Percentiles rank a stretch among this genome's conserved stretches.
Evolutionary conservation across 2,888 invertebrate species (phyloP).

Genomic region (Papilio protenor): DNA sequence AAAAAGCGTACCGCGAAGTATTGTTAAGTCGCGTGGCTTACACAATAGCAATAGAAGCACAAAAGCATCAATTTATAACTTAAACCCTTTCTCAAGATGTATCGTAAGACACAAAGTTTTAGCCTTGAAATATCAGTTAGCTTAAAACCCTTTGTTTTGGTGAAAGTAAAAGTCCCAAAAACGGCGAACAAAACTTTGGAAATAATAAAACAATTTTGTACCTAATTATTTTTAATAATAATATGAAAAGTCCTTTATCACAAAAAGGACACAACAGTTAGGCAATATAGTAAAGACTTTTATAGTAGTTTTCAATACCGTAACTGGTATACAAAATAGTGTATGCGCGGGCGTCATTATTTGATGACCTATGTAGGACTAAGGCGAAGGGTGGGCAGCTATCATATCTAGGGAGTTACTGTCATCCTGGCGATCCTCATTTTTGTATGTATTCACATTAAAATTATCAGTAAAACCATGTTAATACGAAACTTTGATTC

Average conservation of each 20-base stretch:
- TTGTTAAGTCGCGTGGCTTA: constrained; percentile 24
- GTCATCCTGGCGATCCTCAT: too few species aligned
- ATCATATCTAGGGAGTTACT: too few species aligned
- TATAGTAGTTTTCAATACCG: background rate
- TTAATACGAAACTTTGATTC: background rate
- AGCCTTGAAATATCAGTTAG: constrained; percentile 49
- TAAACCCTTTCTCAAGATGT: constrained; percentile 33
- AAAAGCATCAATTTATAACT: constrained; percentile 21
- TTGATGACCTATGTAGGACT: too few species aligned
- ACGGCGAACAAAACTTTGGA: constrained; percentile 26
- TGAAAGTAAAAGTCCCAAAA: constrained; percentile 71
- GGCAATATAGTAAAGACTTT: background rate
- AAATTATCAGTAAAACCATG: background rate
- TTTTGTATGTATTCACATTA: too few species aligned
- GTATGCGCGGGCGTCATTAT: too few species aligned
- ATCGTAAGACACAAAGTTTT: constrained; percentile 26
- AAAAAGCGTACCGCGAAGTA: constrained; percentile 16
- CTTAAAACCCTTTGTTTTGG: constrained; percentile 56
- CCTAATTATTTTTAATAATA: background rate
- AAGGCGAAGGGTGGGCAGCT: too few species aligned
- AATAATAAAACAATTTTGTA: constrained; percentile 18
- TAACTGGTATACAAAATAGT: background rate
- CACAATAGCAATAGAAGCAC: constrained; percentile 16
- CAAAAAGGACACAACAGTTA: background rate
- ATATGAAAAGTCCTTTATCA: background rate